Percentiles rank a stretch among this genome's conserved stretches.
These are phyloP conservation scores for cattle (Bos taurus) DNA, from an alignment of 2,113 vertebrate genomes.

Conservation along the genomic window DNA sequence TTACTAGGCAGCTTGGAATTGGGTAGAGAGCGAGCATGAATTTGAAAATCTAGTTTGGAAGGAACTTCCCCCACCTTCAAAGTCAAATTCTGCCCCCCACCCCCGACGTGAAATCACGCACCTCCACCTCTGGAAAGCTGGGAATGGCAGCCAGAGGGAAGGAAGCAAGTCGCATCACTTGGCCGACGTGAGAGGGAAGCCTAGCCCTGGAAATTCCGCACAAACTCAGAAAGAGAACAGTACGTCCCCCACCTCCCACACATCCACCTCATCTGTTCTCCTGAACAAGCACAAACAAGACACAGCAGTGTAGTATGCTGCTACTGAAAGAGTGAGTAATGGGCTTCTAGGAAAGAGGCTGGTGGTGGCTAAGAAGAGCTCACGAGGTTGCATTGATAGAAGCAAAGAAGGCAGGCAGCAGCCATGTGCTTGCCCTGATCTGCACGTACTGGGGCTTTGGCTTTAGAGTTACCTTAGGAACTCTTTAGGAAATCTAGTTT, in stretches of 20 bases:
- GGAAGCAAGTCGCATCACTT: constrained; percentile 6
- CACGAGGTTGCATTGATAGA: constrained; percentile 12
- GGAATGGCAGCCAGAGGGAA: constrained; percentile 45
- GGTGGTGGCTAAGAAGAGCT: constrained; percentile 22
- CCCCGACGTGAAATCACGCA: neutral
- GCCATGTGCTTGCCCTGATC: constrained; percentile 51
- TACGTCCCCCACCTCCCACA: constrained; percentile 69
- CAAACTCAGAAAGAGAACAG: constrained; percentile 69
- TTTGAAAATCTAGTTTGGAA: constrained; percentile 15
- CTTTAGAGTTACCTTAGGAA: constrained; percentile 37
- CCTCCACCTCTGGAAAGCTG: constrained; percentile 18
- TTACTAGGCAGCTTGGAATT: constrained; percentile 30
- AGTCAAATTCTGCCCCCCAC: constrained; percentile 30
- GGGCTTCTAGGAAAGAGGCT: constrained; percentile 71
- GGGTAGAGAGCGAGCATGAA: neutral
- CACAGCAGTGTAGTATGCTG: constrained; percentile 36
- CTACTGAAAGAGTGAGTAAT: constrained; percentile 73
- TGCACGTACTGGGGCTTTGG: constrained; percentile 3
- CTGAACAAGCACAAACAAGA: constrained; percentile 73
- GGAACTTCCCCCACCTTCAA: constrained; percentile 33
- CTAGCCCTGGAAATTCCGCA: constrained; percentile 66
- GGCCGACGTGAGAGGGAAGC: constrained; percentile 1
- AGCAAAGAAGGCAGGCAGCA: neutral
- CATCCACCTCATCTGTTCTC: constrained; percentile 68
- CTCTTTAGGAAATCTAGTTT: constrained; percentile 6